Evolutionary conservation across 2,888 invertebrate genomes (phyloP), one percentile per base, ranked within the genome.

Genomic region (Hesperia comma): DNA sequence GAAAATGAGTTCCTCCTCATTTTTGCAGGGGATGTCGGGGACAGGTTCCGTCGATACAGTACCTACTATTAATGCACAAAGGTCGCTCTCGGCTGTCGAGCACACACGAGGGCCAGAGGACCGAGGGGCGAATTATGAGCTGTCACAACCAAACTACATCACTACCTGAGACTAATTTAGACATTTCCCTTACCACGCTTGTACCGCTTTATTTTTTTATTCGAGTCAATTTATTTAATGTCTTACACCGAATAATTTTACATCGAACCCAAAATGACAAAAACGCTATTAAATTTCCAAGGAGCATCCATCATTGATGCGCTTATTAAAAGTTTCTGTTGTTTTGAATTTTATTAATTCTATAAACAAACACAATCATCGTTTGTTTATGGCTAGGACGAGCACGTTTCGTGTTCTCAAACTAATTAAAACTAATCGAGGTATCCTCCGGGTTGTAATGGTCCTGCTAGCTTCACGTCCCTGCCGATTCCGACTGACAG

Each of bases 1-100:
- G 85, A 87, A 88, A 88, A 88, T 88, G 83, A 84, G 80, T 85
- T 84, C 81, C 66, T 82, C 77, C 77, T 81, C 78, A 79, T 78
- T 82, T 81, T 79, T 77, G 76, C 63, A 77, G 81, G 77, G 82
- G 72, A 80, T 84, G 87, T 78, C 77, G 71, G 43, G 69, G 81
- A 80, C 88, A 86, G 84, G 80, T 79, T 77, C 75, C 76, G 78
- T 79, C 82, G 80, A 79, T 79, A 80, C 78, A 75, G 74, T 76
- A 72, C 78, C 79, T 85, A 82, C 82, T 86, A 88, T 89, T 88
- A 87, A 81, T 83, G 79, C 80, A 90, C 88, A 90, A 90, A 91
- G 89, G 84, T 86, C 77, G 82, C 76, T 88, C 84, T 86, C 77
- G 82, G 77, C 84, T 87, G 90, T 90, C 90, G 80, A 70, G 72